Evolutionary conservation across 2,888 invertebrate species (phyloP), one percentile per base, ranked within the genome.

Genomic region (Drosophila bunnanda): DNA sequence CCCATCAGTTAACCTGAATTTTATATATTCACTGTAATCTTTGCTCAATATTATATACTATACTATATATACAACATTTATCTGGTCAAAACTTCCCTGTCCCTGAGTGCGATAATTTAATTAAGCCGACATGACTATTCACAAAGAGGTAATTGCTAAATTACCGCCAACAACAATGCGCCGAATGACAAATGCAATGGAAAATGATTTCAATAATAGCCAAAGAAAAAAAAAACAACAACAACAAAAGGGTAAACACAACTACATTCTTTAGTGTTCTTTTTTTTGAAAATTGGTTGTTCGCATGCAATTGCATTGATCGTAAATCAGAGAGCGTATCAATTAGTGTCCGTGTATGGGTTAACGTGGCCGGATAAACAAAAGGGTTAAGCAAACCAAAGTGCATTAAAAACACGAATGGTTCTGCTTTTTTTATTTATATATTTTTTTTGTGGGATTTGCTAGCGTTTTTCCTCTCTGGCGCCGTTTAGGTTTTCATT

Each of bases 71-170:
- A 44, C 30, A 38, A 30, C 34, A 59, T 64, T 64, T 48, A 59
- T 59, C 58, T 41, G 25, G 17, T 25, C 46, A 12, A 20, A 39
- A 32, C 46, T 59, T 46, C 38, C 38, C 65, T 36, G 52, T 30
- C 44, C 65, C 52, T 28, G 52, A n/a, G 64, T 44, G 67, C 58
- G 62, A 66, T 81, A 78, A 82, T 77, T 80, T 66, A 83, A 82
- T 81, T 83, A 80, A 77, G 66, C 67, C 77, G 60, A 78, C 83
- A 77, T 52, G 70, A 74, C 71, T 60, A 65, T 76, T 77, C 75
- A 70, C 73, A 60, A 72, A 59, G 50, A 76, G 54, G 66, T 82
- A 75, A 76, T 80, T 82, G 62, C 68, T 60, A 61, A 77, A 77
- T 75, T 75, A 64, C 53, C 53, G 39, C 15, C 53, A 67, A 50